These are phyloP conservation scores for Lacerta viridis DNA, from an alignment of 2,797 vertebrate genomes.

Conservation along the genomic window DNA sequence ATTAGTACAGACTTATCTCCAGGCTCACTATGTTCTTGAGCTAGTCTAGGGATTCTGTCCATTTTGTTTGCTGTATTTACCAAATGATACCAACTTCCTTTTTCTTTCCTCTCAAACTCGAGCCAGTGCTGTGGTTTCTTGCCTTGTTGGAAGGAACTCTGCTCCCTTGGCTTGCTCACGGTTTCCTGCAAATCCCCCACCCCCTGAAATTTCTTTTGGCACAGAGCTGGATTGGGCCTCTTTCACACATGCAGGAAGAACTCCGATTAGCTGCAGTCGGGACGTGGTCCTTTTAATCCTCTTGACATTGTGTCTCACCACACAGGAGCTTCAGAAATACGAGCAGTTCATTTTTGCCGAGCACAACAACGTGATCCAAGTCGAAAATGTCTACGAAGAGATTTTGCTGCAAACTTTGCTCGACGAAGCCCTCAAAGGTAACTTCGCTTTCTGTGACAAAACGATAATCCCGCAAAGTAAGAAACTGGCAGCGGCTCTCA, in stretches of 20 bases:
- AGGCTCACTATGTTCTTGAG: not conserved
- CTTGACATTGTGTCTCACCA: constrained; percentile 42
- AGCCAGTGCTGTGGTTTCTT: not conserved
- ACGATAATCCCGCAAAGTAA: not conserved
- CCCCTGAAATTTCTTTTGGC: not conserved
- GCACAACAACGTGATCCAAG: constrained; percentile 87
- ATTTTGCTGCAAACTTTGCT: constrained; percentile 88
- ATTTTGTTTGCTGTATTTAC: not conserved
- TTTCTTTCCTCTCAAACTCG: not conserved
- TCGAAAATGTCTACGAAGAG: constrained; percentile 92
- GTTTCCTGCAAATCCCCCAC: not conserved
- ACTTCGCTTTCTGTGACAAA: constrained; percentile 31
- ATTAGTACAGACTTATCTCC: not conserved
- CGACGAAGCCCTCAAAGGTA: constrained; percentile 89
- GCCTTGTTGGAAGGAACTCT: not conserved
- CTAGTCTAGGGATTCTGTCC: not conserved
- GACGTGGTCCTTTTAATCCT: not conserved
- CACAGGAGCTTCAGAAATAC: constrained; percentile 88
- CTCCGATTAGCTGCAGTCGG: not conserved
- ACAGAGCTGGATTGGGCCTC: not conserved
- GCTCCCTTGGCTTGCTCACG: no score
- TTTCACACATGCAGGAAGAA: not conserved
- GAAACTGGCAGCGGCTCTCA: not conserved
- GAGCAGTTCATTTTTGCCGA: constrained; percentile 88
- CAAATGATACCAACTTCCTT: no score